A percentile compares a stretch with the other conserved stretches of the same genome.
These are phyloP conservation scores for Campylomormyrus numenius DNA, from an alignment of 2,113 vertebrate species.

Conservation along the genomic window DNA sequence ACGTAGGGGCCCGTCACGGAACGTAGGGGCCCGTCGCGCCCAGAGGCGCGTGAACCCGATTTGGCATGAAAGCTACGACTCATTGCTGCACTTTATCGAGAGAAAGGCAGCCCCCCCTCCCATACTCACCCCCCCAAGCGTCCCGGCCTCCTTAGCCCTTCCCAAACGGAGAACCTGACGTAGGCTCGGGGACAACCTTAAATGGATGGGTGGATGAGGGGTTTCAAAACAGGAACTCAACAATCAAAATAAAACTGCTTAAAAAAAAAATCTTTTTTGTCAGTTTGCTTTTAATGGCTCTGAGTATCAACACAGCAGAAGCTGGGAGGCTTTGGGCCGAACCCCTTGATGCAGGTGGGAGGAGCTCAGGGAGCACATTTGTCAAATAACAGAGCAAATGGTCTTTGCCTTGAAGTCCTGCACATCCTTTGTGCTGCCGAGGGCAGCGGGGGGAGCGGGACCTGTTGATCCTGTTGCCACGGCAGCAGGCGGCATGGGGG, in stretches of 20 bases:
- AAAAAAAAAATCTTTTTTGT: background rate
- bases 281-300: background rate
- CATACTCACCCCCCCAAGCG: background rate
- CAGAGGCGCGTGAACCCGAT: slow-evolving; percentile 52
- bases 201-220: background rate
- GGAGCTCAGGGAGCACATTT: background rate
- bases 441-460: background rate
- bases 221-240: background rate
- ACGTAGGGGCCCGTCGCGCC: slow-evolving; percentile 34
- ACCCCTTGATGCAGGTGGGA: background rate
- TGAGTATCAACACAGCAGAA: background rate
- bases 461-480: slow-evolving; percentile 13
- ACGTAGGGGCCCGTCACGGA: too few relatives aligned
- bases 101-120: slow-evolving; percentile 39
- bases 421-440: slow-evolving; percentile 13
- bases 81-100: slow-evolving; percentile 47
- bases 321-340: background rate
- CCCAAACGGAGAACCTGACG: background rate
- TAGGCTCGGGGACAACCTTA: background rate
- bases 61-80: slow-evolving; percentile 50
- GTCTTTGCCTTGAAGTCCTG: slow-evolving; percentile 14
- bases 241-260: background rate
- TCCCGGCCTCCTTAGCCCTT: background rate
- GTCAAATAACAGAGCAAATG: slow-evolving; percentile 3
- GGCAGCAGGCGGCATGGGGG: background rate